These are phyloP conservation scores for Amphipyra berbera DNA, from an alignment of 2,888 invertebrate species.

Conservation along the genomic window DNA sequence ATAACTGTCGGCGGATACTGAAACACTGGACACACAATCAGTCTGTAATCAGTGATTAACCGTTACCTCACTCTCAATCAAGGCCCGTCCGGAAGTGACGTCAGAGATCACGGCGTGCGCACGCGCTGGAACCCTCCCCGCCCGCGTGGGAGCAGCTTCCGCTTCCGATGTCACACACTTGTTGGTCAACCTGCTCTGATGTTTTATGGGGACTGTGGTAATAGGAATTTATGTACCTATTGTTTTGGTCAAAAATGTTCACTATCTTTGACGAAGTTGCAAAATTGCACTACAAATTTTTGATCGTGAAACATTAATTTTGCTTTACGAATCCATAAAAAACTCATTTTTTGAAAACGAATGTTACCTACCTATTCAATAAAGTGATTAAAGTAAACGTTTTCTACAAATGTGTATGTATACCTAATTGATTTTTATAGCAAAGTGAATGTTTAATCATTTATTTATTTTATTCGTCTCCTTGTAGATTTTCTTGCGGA, in stretches of 20 bases:
- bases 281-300: too few species aligned
- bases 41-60: slow-evolving; percentile 64
- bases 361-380: too few species aligned
- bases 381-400: too few species aligned
- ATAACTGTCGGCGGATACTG: slow-evolving; percentile 33
- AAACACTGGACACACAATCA: slow-evolving; percentile 52
- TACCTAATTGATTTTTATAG: too few species aligned
- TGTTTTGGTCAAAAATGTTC: neutral
- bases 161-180: slow-evolving; percentile 81
- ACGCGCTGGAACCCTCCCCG: slow-evolving; percentile 66
- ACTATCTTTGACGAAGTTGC: neutral
- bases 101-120: slow-evolving; percentile 73
- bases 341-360: too few species aligned
- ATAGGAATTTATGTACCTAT: neutral
- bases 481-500: too few species aligned
- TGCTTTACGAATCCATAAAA: too few species aligned
- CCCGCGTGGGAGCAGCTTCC: slow-evolving; percentile 83
- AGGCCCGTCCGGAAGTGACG: slow-evolving; percentile 76
- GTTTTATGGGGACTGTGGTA: slow-evolving; percentile 20
- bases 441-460: too few species aligned
- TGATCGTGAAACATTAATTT: too few species aligned
- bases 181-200: slow-evolving; percentile 60
- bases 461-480: too few species aligned
- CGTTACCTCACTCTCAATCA: slow-evolving; percentile 65
- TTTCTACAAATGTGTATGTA: too few species aligned